A percentile compares a stretch with the other conserved stretches of the same genome.
Conservation (phyloP, 2,888 invertebrate species). For the Apotomis turbidana region DNA sequence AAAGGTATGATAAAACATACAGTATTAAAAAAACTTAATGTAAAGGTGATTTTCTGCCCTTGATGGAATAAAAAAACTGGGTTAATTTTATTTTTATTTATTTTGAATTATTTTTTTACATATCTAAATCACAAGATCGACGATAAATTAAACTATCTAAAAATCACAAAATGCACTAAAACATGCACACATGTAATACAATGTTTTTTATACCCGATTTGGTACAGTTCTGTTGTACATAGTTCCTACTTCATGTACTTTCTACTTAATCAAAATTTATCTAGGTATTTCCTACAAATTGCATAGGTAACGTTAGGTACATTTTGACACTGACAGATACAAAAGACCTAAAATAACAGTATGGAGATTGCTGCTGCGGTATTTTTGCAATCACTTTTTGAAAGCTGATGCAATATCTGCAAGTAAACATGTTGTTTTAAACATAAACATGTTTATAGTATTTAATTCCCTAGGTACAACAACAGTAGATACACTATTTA, state of each 20-base stretch:
- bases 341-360: constrained; percentile 17
- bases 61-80: constrained; percentile 15
- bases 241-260: constrained; percentile 63
- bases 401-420: constrained; percentile 48
- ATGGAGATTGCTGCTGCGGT: constrained; percentile 49
- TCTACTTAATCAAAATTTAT: constrained; percentile 31
- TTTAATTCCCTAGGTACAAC: constrained; percentile 20
- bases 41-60: neutral
- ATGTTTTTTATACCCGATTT: constrained; percentile 77
- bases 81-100: constrained; percentile 54
- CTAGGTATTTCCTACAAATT: constrained; percentile 64
- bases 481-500: constrained; percentile 11
- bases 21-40: neutral
- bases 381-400: constrained; percentile 70
- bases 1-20: neutral
- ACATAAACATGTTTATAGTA: constrained; percentile 33
- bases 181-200: constrained; percentile 82
- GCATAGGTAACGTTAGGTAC: constrained; percentile 53
- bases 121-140: constrained; percentile 83
- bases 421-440: constrained; percentile 36
- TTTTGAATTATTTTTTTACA: constrained; percentile 62
- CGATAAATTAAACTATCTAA: constrained; percentile 83
- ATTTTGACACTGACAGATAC: constrained; percentile 28
- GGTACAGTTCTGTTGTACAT: constrained; percentile 78
- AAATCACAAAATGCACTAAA: constrained; percentile 85